These are phyloP conservation scores for Pseudochaenichthys georgianus DNA, from an alignment of 2,797 vertebrate genomes.

Conservation along the genomic window DNA sequence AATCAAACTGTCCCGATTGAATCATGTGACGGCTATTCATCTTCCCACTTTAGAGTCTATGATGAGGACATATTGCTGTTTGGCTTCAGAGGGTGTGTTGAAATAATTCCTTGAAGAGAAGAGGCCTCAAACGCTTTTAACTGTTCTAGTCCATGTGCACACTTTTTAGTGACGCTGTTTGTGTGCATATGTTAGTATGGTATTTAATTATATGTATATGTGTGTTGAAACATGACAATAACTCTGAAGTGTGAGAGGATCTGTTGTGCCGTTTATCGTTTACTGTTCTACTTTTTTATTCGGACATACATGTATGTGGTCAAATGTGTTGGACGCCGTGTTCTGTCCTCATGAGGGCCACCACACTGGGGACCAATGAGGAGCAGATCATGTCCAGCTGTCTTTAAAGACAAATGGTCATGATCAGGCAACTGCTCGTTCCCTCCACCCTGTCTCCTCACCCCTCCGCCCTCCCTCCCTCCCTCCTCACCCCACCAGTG, in stretches of 20 bases:
- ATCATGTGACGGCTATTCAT: conserved; percentile 35
- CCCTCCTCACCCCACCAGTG: not conserved
- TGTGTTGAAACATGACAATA: conserved; percentile 6
- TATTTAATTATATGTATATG: not conserved
- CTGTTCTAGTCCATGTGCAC: not conserved
- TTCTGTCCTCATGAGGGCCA: conserved; percentile 51
- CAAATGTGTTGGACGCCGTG: conserved; percentile 20
- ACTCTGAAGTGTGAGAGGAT: not conserved
- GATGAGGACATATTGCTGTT: conserved; percentile 46
- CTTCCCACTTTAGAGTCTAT: conserved; percentile 34
- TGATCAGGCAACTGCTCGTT: conserved; percentile 78
- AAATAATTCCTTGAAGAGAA: conserved; percentile 38
- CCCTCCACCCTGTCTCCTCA: conserved; percentile 26
- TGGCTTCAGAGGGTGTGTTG: conserved; percentile 36
- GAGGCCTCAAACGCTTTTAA: conserved; percentile 12
- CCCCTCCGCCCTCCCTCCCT: not conserved
- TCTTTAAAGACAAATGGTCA: conserved; percentile 82
- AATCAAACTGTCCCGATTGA: conserved; percentile 50
- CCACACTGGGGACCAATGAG: conserved; percentile 76
- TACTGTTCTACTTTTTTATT: conserved; percentile 2
- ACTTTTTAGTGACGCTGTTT: not conserved
- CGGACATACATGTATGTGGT: not conserved
- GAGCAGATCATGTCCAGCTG: conserved; percentile 79
- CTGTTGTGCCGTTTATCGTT: conserved; percentile 2
- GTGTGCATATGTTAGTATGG: not conserved